Evolutionary conservation across 1,140 invertebrate genomes (phyloP), one percentile per base, ranked within the genome.

Genomic region (Aplysia californica): DNA sequence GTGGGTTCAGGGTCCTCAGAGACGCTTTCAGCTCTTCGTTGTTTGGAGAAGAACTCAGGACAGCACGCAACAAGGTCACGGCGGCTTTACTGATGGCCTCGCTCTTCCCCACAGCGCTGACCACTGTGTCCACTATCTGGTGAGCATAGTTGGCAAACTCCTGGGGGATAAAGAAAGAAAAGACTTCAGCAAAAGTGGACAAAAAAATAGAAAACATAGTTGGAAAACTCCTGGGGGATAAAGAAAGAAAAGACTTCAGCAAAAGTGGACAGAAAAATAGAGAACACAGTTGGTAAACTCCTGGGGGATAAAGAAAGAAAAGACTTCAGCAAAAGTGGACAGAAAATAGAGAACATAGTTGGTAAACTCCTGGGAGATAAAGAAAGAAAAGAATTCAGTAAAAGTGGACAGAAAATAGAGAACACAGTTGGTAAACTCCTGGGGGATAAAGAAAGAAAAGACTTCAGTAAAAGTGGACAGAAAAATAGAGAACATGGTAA

Each of bases 51-150:
- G 29, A 18, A 33, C 36, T 26, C 33, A 55, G 3, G 31, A 56
- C 5, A 58, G 3, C 29, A 3, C 26, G 29, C 1, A 72, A n/a
- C 38, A 41, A 39, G 26, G 59, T n/a, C 36, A 10, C n/a, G 31
- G 36, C 70, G 2, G 21, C 5, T 18, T 4, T 31, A n/a, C 56
- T 29, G 36, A 61, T 61, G 3, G 3, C 36, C 26, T 44, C 35
- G 61, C 55, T 72, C 20, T n/a, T n/a, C 20, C 3, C 21, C 15
- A 26, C 70, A 23, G 18, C 26, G 21, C 26, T 10, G 21, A 64
- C 39, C 50, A 59, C 36, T 26, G 58, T 56, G 36, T 71, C 36
- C 33, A 77, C n/a, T 65, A 75, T 74, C 20, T 29, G 29, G 68
- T 39, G 41, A 44, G 67, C 38, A 71, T 67, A 68, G 36, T 41